phyloP scores from a whole-genome alignment of 2,113 vertebrate species.

The Tiliqua scincoides region DNA sequence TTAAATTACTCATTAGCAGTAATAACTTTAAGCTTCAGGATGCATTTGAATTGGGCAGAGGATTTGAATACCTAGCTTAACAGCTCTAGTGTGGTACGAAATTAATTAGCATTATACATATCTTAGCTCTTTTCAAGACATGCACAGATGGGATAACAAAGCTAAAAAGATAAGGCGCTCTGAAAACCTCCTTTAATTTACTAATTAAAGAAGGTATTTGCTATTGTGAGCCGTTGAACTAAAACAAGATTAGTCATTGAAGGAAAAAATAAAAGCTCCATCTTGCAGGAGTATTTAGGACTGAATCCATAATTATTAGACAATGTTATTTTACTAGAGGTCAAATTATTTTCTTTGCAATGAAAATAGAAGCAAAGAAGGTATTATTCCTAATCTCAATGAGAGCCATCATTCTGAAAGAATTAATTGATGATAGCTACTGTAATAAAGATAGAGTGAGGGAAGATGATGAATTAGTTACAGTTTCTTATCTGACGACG shows the following conservation, averaged over 20 bases:
- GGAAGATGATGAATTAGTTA: background rate
- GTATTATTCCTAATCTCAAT: conserved; percentile 26
- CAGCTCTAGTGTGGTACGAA: conserved; percentile 62
- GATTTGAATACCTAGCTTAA: conserved; percentile 76
- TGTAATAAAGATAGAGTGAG: background rate
- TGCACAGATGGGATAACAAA: conserved; percentile 67
- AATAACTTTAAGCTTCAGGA: conserved; percentile 73
- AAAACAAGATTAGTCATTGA: conserved; percentile 67
- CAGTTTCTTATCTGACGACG: background rate
- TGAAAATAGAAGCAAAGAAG: conserved; percentile 18
- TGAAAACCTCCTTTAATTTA: conserved; percentile 70
- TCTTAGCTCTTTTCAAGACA: conserved; percentile 68
- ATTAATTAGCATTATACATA: conserved; percentile 75
- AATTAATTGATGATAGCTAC: conserved; percentile 36
- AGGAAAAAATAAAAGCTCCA: conserved; percentile 50
- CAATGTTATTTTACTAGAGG: conserved; percentile 56
- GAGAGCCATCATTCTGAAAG: conserved; percentile 12
- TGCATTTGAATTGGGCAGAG: conserved; percentile 67
- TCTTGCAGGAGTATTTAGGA: conserved; percentile 56
- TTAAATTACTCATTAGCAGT: conserved; percentile 73
- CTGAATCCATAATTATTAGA: conserved; percentile 54
- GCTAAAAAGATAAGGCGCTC: conserved; percentile 68
- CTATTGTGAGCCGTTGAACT: conserved; percentile 56
- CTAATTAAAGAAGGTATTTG: conserved; percentile 72
- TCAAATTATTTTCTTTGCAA: conserved; percentile 60